Conservation (phyloP, 2,888 invertebrate species). For the Hemaris fuciformis region DNA sequence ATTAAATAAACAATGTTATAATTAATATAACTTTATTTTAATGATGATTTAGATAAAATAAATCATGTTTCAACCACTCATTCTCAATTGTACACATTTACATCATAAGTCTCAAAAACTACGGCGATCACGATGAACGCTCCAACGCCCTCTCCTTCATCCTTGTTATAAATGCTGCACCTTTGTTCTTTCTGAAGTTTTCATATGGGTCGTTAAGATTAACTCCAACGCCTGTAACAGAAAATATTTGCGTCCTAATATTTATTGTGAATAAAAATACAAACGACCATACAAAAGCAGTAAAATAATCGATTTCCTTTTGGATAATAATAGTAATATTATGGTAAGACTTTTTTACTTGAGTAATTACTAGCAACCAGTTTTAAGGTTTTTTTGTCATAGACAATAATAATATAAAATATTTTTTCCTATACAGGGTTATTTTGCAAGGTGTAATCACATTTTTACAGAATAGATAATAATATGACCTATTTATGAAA, state of each 20-base stretch:
- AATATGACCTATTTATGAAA: too few relatives aligned
- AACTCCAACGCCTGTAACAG: slow-evolving; percentile 90
- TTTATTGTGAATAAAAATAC: too few relatives aligned
- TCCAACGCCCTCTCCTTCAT: slow-evolving; percentile 96
- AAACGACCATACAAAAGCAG: too few relatives aligned
- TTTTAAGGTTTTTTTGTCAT: too few relatives aligned
- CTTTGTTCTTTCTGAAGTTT: slow-evolving; percentile 97
- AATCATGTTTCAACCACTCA: slow-evolving; percentile 70
- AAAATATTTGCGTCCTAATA: not conserved
- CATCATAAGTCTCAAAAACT: slow-evolving; percentile 46
- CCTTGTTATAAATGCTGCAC: slow-evolving; percentile 95
- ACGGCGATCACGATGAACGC: slow-evolving; percentile 71
- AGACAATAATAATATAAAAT: too few relatives aligned
- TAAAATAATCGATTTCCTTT: too few relatives aligned
- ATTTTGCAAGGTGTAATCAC: too few relatives aligned
- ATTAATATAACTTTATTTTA: slow-evolving; percentile 68
- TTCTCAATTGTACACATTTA: slow-evolving; percentile 71
- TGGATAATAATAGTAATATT: too few relatives aligned
- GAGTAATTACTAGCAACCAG: too few relatives aligned
- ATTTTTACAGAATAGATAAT: too few relatives aligned
- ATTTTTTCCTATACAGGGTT: too few relatives aligned
- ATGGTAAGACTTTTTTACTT: too few relatives aligned
- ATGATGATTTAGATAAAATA: slow-evolving; percentile 77
- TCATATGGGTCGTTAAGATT: slow-evolving; percentile 97
- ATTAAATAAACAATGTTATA: slow-evolving; percentile 39